These are phyloP conservation scores for Onychomys leucogaster DNA, from an alignment of 2,797 vertebrate species.

Conservation along the genomic window DNA sequence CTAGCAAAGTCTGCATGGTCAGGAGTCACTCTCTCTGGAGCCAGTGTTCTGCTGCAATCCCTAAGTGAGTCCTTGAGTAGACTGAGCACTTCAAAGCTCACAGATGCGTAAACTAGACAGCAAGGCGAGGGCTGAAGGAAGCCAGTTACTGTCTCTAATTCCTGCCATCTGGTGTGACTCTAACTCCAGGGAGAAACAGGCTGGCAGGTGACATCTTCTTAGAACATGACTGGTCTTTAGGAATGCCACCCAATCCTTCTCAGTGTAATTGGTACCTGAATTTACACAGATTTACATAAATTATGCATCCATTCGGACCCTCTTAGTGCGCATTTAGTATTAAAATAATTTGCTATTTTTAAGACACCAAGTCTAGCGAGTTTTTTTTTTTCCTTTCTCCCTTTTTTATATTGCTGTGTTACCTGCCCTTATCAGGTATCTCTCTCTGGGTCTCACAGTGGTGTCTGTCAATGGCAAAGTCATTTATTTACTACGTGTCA, in stretches of 20 bases:
- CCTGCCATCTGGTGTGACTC: conserved; percentile 69
- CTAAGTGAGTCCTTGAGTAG: conserved; percentile 10
- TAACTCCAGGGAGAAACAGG: conserved; percentile 61
- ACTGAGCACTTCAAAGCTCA: conserved; percentile 39
- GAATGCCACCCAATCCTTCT: conserved; percentile 65
- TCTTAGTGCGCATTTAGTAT: conserved; percentile 66
- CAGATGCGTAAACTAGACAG: conserved; percentile 45
- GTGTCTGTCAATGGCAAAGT: neutral
- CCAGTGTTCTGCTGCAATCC: neutral
- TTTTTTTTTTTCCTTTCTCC: neutral
- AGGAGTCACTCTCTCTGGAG: conserved; percentile 34
- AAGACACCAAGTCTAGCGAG: conserved; percentile 51
- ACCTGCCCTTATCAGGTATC: neutral
- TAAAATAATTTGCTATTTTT: conserved; percentile 77
- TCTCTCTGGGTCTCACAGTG: neutral
- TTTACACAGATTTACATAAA: conserved; percentile 73
- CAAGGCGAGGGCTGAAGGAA: conserved; percentile 67
- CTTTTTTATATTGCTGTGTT: neutral
- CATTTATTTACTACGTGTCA: conserved; percentile 32
- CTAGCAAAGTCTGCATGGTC: neutral
- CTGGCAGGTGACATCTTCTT: conserved; percentile 72
- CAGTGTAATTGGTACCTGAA: conserved; percentile 12
- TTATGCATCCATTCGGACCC: conserved; percentile 20
- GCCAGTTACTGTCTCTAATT: conserved; percentile 51
- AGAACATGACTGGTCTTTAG: conserved; percentile 66